Evolutionary conservation across 2,888 invertebrate species (phyloP).

Genomic region (Yponomeuta sedellus): DNA sequence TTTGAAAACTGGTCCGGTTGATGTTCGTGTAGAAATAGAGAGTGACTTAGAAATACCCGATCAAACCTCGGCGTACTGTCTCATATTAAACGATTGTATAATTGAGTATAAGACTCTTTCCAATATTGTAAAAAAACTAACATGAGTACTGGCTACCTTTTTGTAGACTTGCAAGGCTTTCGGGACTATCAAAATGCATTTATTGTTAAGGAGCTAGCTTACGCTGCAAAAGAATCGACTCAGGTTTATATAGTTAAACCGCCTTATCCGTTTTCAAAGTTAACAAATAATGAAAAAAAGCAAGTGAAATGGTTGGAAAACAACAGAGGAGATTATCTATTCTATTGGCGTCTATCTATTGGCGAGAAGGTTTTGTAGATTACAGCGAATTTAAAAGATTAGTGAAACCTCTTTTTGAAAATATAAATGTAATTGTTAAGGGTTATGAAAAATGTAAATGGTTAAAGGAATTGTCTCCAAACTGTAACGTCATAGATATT

Average conservation of each 20-base stretch:
- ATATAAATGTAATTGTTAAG: conserved; percentile 6
- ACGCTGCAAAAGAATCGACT: no score
- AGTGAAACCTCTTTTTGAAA: conserved; percentile 2
- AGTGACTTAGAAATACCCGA: conserved; percentile 7
- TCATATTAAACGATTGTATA: conserved; percentile 8
- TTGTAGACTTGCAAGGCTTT: no score
- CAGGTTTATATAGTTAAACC: no score
- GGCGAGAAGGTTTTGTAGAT: conserved; percentile 13
- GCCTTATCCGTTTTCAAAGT: no score
- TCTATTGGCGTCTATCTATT: no score
- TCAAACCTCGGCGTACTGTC: conserved; percentile 13
- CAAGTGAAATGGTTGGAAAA: no score
- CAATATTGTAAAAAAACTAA: no score
- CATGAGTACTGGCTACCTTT: no score
- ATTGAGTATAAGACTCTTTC: no score
- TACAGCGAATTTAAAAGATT: conserved; percentile 8
- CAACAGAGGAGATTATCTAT: conserved; percentile 9
- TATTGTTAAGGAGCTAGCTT: no score
- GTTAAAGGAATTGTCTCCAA: conserved; percentile 2
- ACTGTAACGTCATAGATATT: conserved; percentile 12
- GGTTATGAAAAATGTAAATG: conserved; percentile 4
- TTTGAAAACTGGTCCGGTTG: conserved; percentile 21
- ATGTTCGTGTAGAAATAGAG: conserved; percentile 11
- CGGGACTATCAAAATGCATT: no score
- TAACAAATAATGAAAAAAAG: no score